Conservation (phyloP, 2,888 invertebrate genomes). For the Antheraea yamamai region DNA sequence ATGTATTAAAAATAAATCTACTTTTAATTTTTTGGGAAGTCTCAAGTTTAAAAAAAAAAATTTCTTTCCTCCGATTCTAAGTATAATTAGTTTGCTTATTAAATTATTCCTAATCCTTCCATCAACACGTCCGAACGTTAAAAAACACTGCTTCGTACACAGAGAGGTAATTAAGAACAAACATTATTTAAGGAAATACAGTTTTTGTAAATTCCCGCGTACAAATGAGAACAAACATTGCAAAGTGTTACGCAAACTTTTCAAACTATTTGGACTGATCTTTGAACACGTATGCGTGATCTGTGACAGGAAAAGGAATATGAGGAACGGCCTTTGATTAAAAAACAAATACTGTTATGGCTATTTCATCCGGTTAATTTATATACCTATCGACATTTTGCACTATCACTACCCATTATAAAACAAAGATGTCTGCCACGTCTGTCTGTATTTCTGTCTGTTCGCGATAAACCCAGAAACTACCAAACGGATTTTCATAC, state of each 20-base stretch:
- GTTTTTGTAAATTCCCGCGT: neutral
- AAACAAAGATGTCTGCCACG: too few species aligned
- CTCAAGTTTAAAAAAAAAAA: neutral
- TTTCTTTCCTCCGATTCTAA: neutral
- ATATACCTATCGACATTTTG: too few species aligned
- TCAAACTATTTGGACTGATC: neutral
- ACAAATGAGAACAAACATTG: constrained; percentile 1
- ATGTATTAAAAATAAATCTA: too few species aligned
- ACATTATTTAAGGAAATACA: neutral
- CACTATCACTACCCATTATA: too few species aligned
- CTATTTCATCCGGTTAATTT: too few species aligned
- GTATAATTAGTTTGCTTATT: neutral
- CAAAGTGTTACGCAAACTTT: constrained; percentile 3
- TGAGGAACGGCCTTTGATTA: neutral
- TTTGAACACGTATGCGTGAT: neutral
- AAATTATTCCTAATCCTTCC: neutral
- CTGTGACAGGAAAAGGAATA: neutral
- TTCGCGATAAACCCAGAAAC: too few species aligned
- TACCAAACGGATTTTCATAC: too few species aligned
- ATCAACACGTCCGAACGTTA: constrained; percentile 4
- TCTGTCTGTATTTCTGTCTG: too few species aligned
- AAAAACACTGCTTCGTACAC: neutral
- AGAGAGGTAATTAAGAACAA: constrained; percentile 1
- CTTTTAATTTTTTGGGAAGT: neutral
- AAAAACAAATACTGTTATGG: neutral